phyloP scores from a whole-genome alignment of 1,140 invertebrate genomes.

The Drosophila auraria region DNA sequence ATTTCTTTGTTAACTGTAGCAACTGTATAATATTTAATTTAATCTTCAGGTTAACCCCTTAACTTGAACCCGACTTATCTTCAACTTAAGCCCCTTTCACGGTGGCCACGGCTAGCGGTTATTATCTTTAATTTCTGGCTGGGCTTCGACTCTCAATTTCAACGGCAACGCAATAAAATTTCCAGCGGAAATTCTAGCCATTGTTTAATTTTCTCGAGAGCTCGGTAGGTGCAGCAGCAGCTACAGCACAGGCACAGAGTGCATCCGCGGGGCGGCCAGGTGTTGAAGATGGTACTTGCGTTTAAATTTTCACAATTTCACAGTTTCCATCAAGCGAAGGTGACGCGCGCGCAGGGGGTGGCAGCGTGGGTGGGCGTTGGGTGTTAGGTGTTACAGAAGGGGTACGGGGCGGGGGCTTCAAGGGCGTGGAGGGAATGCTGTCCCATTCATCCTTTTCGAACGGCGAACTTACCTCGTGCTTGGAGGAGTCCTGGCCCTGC shows the following conservation, averaged over 20 bases:
- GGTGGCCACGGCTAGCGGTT: not conserved
- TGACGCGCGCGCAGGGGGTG: not conserved
- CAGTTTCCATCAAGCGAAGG: constrained; percentile 32
- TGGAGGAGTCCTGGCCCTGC: constrained; percentile 65
- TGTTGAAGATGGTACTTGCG: constrained; percentile 41
- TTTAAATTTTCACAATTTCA: constrained; percentile 43
- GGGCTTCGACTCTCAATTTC: constrained; percentile 18
- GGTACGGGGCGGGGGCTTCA: no score
- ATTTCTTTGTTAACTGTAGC: no score
- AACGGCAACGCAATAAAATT: constrained; percentile 49
- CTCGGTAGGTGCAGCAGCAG: not conserved
- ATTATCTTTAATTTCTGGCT: constrained; percentile 4
- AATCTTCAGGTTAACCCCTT: no score
- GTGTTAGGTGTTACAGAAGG: not conserved
- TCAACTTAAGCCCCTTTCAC: not conserved
- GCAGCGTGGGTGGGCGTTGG: not conserved
- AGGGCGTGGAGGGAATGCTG: not conserved
- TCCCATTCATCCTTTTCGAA: constrained; percentile 9
- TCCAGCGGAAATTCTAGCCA: constrained; percentile 29
- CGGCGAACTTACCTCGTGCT: constrained; percentile 68
- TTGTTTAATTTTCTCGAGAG: constrained; percentile 47
- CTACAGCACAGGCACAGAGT: not conserved
- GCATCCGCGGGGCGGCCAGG: constrained; percentile 6
- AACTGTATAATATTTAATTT: no score
- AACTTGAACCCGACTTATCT: not conserved